A percentile compares a stretch with the other conserved stretches of the same genome.
These are phyloP conservation scores for Paramormyrops kingsleyae DNA, from an alignment of 2,113 vertebrate genomes.

Conservation along the genomic window DNA sequence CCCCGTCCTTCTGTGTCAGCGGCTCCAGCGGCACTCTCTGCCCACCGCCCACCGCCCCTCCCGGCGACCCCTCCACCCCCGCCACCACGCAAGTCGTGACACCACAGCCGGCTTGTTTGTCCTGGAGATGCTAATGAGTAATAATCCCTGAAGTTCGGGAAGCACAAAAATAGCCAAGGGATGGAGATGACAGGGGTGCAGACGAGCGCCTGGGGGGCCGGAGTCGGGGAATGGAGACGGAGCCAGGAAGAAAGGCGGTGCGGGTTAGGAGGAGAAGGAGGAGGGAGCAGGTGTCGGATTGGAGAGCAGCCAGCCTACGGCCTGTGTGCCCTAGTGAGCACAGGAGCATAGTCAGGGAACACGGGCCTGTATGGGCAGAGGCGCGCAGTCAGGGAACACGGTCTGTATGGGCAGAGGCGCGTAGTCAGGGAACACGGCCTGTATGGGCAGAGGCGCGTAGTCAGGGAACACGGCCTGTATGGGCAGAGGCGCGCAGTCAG, in stretches of 20 bases:
- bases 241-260: not conserved
- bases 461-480: no score
- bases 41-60: not conserved
- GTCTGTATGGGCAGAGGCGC: no score
- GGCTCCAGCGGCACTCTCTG: not conserved
- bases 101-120: not conserved
- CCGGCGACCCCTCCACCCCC: not conserved
- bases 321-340: not conserved
- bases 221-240: not conserved
- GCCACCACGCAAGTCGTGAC: not conserved
- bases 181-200: not conserved
- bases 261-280: not conserved
- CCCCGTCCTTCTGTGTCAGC: not conserved
- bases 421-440: no score
- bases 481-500: no score
- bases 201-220: not conserved
- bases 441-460: rapidly evolving
- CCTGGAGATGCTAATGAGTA: conserved; percentile 37
- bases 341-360: not conserved
- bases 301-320: not conserved
- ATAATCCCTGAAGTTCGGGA: conserved; percentile 23
- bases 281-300: not conserved
- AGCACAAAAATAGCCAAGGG: not conserved
- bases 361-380: no score
- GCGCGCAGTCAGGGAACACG: no score